phyloP scores from a whole-genome alignment of 2,113 vertebrate genomes.

The Hypocryptadius cinnamomeus region DNA sequence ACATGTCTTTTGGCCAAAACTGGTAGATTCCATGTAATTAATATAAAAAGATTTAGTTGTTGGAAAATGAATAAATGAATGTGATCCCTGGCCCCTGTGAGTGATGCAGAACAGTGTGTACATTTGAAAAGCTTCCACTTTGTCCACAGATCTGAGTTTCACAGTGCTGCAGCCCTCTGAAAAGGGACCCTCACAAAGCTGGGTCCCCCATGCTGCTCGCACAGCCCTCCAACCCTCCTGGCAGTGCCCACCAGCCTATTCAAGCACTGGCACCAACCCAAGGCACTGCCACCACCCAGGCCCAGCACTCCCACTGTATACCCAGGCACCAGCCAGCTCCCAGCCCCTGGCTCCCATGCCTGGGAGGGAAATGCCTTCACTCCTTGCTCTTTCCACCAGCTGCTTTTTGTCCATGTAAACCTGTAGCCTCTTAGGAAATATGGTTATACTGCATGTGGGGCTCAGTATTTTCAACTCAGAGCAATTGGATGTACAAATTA shows the following conservation, averaged over 20 bases:
- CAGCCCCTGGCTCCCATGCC: not conserved
- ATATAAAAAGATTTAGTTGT: not conserved
- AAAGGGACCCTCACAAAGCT: slow-evolving; percentile 37
- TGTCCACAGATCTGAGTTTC: not conserved
- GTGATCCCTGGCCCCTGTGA: not conserved
- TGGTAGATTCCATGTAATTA: not conserved
- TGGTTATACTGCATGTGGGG: not conserved
- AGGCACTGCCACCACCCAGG: not conserved
- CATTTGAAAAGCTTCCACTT: slow-evolving; percentile 27
- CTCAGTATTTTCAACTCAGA: not conserved
- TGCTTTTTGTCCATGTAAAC: not conserved
- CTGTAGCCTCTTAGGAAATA: not conserved
- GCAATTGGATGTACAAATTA: not conserved
- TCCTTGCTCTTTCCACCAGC: not conserved
- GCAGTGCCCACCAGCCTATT: not conserved
- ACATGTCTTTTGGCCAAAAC: not conserved
- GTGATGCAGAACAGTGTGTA: not conserved
- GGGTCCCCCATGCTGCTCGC: not conserved
- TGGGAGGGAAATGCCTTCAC: not conserved
- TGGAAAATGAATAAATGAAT: not conserved
- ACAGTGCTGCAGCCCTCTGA: not conserved
- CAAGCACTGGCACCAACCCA: not conserved
- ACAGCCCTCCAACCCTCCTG: not conserved
- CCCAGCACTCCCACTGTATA: not conserved
- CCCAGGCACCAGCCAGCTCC: not conserved